Base-by-base conservation (phyloP, 2,888 invertebrate genomes). In the Ctena decussata region DNA sequence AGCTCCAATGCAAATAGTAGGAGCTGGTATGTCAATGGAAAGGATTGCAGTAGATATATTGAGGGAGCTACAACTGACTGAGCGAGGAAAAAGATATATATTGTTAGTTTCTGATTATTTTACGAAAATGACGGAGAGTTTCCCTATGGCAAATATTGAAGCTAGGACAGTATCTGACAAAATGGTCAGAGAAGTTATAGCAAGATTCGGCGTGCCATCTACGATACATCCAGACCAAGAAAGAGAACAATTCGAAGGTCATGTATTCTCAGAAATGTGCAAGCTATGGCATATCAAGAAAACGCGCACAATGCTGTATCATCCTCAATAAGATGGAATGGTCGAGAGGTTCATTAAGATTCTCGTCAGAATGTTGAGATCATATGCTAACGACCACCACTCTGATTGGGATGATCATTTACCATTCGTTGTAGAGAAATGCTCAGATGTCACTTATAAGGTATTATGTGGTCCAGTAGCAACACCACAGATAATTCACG, bases 321-420 rank as follows among this genome's bases (percentile, higher is more conserved):
- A 77, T 44, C 81, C 78, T 12, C 18, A 73, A 69, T 77, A 70
- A n/a, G 75, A 86, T n/a, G n/a, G n/a, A n/a, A n/a, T n/a, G n/a
- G n/a, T n/a, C n/a, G n/a, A n/a, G n/a, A n/a, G n/a, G n/a, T n/a
- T n/a, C n/a, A n/a, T n/a, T n/a, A 60, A 78, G 12, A 82, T 82
- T 15, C 37, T 82, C 32, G 70, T 70, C 6, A 72, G 71, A 60
- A 84, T 82, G 82, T 35, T 81, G 15, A 46, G 76, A 39, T 37
- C 77, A n/a, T 87, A 81, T 77, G 80, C 82, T 11, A 78, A 69
- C 41, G 82, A 87, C 30, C 60, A 87, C 37, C 41, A 71, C 18
- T 53, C 78, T 60, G 82, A 82, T 30, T 60, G 60, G 60, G 60
- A 60, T 60, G 11, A 60, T 1, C 60, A 11, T 18, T 30, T 60